Evolutionary conservation across 2,113 vertebrate species (phyloP).

Genomic region (Gracilinanus agilis): DNA sequence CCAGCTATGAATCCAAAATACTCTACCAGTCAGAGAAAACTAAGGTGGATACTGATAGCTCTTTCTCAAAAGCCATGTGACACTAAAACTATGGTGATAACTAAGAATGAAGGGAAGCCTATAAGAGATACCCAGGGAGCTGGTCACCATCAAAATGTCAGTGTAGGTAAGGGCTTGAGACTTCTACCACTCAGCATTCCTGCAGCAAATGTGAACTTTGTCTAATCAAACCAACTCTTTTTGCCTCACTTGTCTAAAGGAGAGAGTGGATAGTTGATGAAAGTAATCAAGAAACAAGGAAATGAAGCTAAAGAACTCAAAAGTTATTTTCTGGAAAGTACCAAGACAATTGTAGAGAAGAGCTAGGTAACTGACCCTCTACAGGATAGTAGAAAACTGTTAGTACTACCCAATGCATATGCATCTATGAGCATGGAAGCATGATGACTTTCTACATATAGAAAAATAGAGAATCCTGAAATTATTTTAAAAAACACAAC

Average conservation of each 20-base stretch:
- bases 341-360: not conserved
- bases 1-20: no score
- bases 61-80: not conserved
- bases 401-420: not conserved
- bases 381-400: not conserved
- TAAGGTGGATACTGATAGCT: not conserved
- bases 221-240: not conserved
- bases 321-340: not conserved
- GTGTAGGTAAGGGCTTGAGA: not conserved
- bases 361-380: not conserved
- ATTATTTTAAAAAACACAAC: not conserved
- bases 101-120: not conserved
- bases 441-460: not conserved
- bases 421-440: not conserved
- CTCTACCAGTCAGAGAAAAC: not conserved
- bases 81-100: not conserved
- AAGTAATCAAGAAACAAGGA: not conserved
- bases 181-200: not conserved
- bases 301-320: not conserved
- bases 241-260: not conserved
- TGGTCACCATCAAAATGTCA: not conserved
- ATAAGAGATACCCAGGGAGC: not conserved
- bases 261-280: not conserved
- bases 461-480: not conserved
- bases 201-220: not conserved